Base-by-base conservation (phyloP, 2,797 vertebrate species). In the Uromys caudimaculatus region DNA sequence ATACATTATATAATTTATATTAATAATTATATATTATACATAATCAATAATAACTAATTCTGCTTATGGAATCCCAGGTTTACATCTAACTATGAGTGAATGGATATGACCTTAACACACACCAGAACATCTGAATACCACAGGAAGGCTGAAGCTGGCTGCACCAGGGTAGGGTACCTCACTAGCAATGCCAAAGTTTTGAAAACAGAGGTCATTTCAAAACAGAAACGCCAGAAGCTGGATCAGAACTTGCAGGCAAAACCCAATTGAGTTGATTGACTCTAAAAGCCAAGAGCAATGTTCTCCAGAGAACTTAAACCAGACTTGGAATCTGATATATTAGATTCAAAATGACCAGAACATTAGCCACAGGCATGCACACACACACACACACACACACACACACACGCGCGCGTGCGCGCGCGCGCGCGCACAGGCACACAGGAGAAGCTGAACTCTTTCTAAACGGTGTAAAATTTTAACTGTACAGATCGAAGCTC, bases 161-260 rank as follows among this genome's bases (percentile, higher is more conserved):
- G 50, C 41, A 3, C 6, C 38, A 32, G 58, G 27, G 12, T 47
- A 23, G 52, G 41, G 27, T 1, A 69, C 10, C 6, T 4, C n/a
- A 93, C 64, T 2, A 50, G 27, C 73, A 47, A 73, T 29, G 19
- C 3, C 29, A 27, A 93, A 24, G 5, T 41, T 64, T 89, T 81
- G 84, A 86, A 92, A 82, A 73, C 19, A 4, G n/a, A 91, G n/a
- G 8, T 91, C 58, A 41, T 41, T 76, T 76, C 64, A 96, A 89
- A 76, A 60, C 54, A 73, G 38, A 76, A 85, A 81, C 38, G 44
- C 58, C 58, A 71, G 73, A 81, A 23, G 44, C 17, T 24, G 67
- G 54, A 16, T 29, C 29, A 47, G 56, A 96, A 85, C 29, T 47
- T 89, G 83, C 23, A 89, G 50, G 41, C 35, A 58, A 41, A 85